phyloP scores from a whole-genome alignment of 2,797 vertebrate species.

The Labeo calbasu region DNA sequence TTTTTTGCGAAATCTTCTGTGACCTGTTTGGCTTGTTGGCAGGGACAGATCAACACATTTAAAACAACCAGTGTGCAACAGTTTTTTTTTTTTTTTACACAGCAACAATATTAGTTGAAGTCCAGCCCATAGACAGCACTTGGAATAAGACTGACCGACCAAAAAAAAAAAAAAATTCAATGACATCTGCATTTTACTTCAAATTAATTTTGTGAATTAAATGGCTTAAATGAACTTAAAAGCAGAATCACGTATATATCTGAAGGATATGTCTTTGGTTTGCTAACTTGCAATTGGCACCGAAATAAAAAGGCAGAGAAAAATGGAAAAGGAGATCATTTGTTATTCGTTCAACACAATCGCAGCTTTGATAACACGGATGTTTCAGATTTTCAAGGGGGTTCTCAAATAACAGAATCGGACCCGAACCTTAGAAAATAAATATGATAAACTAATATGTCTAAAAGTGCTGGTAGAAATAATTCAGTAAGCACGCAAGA shows the following conservation, averaged over 20 bases:
- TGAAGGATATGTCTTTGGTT: slow-evolving; percentile 46
- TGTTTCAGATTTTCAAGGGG: slow-evolving; percentile 9
- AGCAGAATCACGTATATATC: background rate
- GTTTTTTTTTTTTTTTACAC: slow-evolving; percentile 12
- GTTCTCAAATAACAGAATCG: slow-evolving; percentile 36
- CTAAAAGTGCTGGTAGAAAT: slow-evolving; percentile 51
- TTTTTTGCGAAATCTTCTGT: background rate
- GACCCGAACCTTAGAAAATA: slow-evolving; percentile 51
- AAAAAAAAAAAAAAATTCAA: background rate
- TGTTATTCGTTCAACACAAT: slow-evolving; percentile 15
- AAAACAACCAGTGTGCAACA: slow-evolving; percentile 28
- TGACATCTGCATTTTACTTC: background rate
- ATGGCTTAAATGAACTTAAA: background rate
- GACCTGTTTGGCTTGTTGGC: slow-evolving; percentile 26
- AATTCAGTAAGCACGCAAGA: slow-evolving; percentile 36
- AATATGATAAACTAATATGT: slow-evolving; percentile 52
- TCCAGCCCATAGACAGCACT: slow-evolving; percentile 3
- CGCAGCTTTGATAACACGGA: slow-evolving; percentile 30
- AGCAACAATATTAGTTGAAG: slow-evolving; percentile 13
- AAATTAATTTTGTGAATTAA: background rate
- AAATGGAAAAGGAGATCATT: background rate
- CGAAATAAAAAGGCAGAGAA: slow-evolving; percentile 32
- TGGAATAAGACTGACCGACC: background rate
- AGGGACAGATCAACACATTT: background rate
- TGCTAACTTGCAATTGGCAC: slow-evolving; percentile 42